phyloP scores from a whole-genome alignment of 2,888 invertebrate genomes.

The Lacanobia oleracea region DNA sequence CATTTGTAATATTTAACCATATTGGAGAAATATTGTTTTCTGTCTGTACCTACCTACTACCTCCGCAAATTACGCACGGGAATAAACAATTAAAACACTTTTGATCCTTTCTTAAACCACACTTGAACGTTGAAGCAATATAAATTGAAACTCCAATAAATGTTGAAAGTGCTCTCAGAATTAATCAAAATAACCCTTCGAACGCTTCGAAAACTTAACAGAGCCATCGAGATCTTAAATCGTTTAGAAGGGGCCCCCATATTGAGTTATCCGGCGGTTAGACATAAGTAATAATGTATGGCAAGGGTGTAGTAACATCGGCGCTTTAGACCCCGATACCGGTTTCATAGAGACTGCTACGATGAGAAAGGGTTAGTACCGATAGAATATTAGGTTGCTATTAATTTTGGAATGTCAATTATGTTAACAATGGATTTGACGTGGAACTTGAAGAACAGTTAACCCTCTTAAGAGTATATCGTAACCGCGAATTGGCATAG shows the following conservation, averaged over 20 bases:
- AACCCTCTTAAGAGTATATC: constrained; percentile 11
- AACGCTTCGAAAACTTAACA: constrained; percentile 77
- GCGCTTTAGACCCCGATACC: constrained; percentile 74
- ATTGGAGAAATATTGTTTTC: constrained; percentile 8
- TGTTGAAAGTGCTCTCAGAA: constrained; percentile 74
- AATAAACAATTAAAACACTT: constrained; percentile 58
- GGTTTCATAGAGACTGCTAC: constrained; percentile 78
- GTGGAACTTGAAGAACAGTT: constrained; percentile 23
- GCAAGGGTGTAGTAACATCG: constrained; percentile 75
- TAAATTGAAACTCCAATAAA: constrained; percentile 67
- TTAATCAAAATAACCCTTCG: constrained; percentile 85
- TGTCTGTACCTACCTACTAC: neutral
- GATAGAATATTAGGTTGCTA: constrained; percentile 67
- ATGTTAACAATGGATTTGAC: constrained; percentile 50
- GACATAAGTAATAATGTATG: constrained; percentile 86
- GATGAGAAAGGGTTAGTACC: constrained; percentile 78
- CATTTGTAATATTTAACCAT: constrained; percentile 21
- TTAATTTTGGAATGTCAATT: constrained; percentile 60
- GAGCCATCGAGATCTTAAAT: constrained; percentile 87
- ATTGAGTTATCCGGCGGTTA: constrained; percentile 87
- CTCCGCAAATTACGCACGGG: constrained; percentile 8
- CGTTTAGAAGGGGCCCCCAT: constrained; percentile 81
- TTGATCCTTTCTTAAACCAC: constrained; percentile 49
- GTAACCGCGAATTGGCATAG: constrained; percentile 23
- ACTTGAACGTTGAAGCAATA: constrained; percentile 60